Evolutionary conservation across 2,113 vertebrate genomes (phyloP), one percentile per base, ranked within the genome.

Genomic region (Mesembrinibis cayennensis): DNA sequence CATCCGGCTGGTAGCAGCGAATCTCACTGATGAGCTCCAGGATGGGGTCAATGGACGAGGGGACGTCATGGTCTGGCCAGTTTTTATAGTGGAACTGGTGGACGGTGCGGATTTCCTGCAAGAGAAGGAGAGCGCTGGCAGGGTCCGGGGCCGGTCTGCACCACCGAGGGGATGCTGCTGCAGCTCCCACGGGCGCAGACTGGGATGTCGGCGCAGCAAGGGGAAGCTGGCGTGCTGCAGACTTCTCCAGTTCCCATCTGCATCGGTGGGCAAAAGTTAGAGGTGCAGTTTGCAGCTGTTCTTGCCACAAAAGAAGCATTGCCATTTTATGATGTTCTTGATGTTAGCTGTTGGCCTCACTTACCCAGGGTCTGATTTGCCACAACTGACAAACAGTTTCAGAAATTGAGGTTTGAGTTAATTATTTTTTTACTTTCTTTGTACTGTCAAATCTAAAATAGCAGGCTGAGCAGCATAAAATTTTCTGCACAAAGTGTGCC

Each of bases 31-130:
- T 42, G 88, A 99, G 98, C 89, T 99, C 98, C 92, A 99, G 98
- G 92, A 99, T 99, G 70, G 99, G 98, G 17, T 98, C 97, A 44
- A 99, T 98, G 96, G 99, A 98, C 5, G 98, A 98, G 27, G 99
- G 99, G 4, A 99, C 97, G 2, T 99, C 99, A 2, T 99, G 99
- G 94, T 99, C 99, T 0, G 99, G 99, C 99, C 99, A 99, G 66
- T 99, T 99, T 95, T 98, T 97, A 50, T 99, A 99, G 97, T 99
- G 99, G 97, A 99, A 98, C 94, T 99, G 99, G 94, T 98, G 97
- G 93, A 99, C 29, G 13, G 97, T 99, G 82, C 98, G 98, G 38
- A 55, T 96, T 73, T 97, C 97, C 98, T 99, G 97, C 71, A n/a
- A 85, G 82, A 62, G 83, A 42, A 61, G 55, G 40, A 55, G 49